Evolutionary conservation across 2,797 vertebrate species (phyloP).

Genomic region (Sebastes steindachneri): DNA sequence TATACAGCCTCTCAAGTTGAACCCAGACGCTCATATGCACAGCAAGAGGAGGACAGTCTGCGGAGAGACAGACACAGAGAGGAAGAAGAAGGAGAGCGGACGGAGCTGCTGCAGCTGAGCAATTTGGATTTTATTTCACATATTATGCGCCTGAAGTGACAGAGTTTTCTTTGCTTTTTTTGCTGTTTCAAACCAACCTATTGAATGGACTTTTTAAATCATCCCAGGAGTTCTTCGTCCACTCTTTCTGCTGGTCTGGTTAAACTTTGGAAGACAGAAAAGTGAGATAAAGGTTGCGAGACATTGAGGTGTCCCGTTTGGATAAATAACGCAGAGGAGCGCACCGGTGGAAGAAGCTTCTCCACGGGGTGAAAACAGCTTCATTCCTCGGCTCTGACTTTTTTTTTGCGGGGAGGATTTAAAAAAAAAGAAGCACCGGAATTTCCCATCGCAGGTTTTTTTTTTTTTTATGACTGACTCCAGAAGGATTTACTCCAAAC

Average conservation of each 20-base stretch:
- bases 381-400: conserved; percentile 29
- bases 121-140: conserved; percentile 51
- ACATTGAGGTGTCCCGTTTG: conserved; percentile 46
- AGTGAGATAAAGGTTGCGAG: conserved; percentile 23
- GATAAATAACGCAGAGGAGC: conserved; percentile 53
- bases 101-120: conserved; percentile 42
- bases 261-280: conserved; percentile 61
- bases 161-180: conserved; percentile 25
- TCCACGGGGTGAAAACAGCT: background rate
- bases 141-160: conserved; percentile 15
- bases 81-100: conserved; percentile 22
- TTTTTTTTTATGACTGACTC: conserved; percentile 32
- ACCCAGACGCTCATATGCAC: conserved; percentile 37
- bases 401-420: conserved; percentile 38
- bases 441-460: conserved; percentile 17
- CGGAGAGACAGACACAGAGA: conserved; percentile 21
- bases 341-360: conserved; percentile 29
- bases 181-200: background rate
- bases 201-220: conserved; percentile 55
- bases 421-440: conserved; percentile 33
- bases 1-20: conserved; percentile 70
- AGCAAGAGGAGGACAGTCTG: conserved; percentile 43
- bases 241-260: background rate
- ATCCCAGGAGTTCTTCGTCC: conserved; percentile 20
- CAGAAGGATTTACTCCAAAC: conserved; percentile 54